Conservation (phyloP, 2,888 invertebrate genomes). For the Epiblema foenella region DNA sequence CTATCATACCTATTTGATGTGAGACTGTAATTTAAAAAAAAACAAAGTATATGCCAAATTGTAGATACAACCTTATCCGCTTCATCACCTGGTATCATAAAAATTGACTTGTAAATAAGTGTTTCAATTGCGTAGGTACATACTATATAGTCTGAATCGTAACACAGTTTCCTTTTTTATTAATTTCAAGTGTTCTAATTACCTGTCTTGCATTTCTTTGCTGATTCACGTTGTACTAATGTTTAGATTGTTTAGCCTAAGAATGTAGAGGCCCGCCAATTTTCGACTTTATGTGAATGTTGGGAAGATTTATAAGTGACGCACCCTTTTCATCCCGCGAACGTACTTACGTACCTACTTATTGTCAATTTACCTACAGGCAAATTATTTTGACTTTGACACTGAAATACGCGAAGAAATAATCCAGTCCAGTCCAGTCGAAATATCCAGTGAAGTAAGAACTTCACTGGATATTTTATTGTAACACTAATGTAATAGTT, state of each 20-base stretch:
- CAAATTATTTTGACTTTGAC: no score
- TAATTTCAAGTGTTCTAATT: background rate
- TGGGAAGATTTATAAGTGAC: background rate
- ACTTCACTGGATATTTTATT: no score
- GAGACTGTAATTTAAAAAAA: slow-evolving; percentile 50
- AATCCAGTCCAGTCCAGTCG: no score
- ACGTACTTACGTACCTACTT: background rate
- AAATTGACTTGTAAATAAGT: slow-evolving; percentile 16
- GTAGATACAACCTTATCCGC: slow-evolving; percentile 57
- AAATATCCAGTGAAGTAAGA: no score
- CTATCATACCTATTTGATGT: background rate
- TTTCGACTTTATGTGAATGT: background rate
- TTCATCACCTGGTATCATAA: slow-evolving; percentile 48
- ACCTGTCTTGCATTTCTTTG: background rate
- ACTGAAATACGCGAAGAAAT: no score
- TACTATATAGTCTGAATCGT: background rate
- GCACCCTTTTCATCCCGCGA: background rate
- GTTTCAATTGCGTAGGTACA: background rate
- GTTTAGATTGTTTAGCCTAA: background rate
- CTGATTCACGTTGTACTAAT: background rate
- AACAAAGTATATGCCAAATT: slow-evolving; percentile 74
- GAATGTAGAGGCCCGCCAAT: background rate
- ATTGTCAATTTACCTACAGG: no score
- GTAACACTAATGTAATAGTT: no score
- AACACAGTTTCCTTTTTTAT: slow-evolving; percentile 41